Evolutionary conservation across 2,113 vertebrate genomes (phyloP), one percentile per base, ranked within the genome.

Genomic region (Romanogobio albipinnatus): DNA sequence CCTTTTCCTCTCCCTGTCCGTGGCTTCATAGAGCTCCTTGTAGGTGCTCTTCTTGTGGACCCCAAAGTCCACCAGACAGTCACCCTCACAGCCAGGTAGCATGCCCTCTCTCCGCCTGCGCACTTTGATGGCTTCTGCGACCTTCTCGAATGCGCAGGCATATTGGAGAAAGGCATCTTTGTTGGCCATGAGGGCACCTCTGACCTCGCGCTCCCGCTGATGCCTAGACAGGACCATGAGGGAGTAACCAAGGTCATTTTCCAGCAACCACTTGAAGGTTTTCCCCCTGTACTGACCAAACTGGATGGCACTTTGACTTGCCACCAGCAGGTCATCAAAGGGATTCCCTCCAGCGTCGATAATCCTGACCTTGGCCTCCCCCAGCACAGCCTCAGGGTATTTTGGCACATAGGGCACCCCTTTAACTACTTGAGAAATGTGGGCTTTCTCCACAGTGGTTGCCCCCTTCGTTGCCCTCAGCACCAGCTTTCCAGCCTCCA

Each of bases 31-130:
- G 47, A 51, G 49, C 45, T 53, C 74, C 26, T 76, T 76, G 49
- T 17, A 76, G 3, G 47, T 53, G 47, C 2, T 76, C 13, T 56
- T 76, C 9, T 3, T 53, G 74, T 76, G 2, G 24, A 10, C 24
- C 24, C 49, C 74, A 76, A 76, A 33, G n/a, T 49, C 74, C n/a
- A 76, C 74, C 74, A 53, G 74, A 29, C 74, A 56, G 14, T 76
- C 74, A 26, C 49, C 74, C 26, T 76, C 47, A 76, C 24, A 53
- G n/a, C 74, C 74, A 76, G 74, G 24, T 33, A 29, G 8, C 0
- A 13, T 29, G 19, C 47, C 47, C 10, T 76, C 74, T 76, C 74
- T 76, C 47, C 53, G 45, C 14, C 74, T 76, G 47, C n/a, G 22
- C 24, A 13, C 74, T 33, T 29, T 76, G 13, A 76, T 76, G 47